Conservation (phyloP, 2,797 vertebrate species). For the Geotrypetes seraphini region DNA sequence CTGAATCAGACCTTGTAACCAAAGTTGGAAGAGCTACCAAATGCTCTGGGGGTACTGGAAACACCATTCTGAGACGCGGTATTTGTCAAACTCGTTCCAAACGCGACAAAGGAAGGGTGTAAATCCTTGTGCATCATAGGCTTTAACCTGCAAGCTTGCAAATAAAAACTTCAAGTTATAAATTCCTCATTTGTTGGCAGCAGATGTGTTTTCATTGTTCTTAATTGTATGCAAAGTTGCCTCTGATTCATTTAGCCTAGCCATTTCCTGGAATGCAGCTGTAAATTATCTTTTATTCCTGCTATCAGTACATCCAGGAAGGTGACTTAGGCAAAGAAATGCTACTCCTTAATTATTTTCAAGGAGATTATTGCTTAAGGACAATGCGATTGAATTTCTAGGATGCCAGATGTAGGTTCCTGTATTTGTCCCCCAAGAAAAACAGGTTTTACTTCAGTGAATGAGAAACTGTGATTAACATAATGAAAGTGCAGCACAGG, state of each 20-base stretch:
- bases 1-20: neutral
- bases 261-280: neutral
- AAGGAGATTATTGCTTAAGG: conserved; percentile 10
- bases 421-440: conserved; percentile 9
- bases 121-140: neutral
- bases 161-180: neutral
- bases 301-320: conserved; percentile 15
- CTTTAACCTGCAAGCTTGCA: neutral
- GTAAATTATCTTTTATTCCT: conserved; percentile 9
- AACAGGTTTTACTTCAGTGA: conserved; percentile 5
- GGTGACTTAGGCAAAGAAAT: conserved; percentile 13
- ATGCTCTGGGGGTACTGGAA: no score
- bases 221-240: neutral
- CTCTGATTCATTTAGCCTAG: neutral
- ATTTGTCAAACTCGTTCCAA: neutral
- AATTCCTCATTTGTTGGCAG: neutral
- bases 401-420: conserved; percentile 1
- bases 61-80: no score
- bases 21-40: no score
- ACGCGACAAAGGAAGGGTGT: neutral
- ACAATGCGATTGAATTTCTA: conserved; percentile 10
- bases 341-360: conserved; percentile 8
- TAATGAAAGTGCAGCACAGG: neutral
- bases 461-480: conserved; percentile 8
- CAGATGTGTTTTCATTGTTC: neutral